A percentile compares a stretch with the other conserved stretches of the same genome.
These are phyloP conservation scores for Drosophila simulans DNA, from an alignment of 1,140 invertebrate genomes.

Conservation along the genomic window DNA sequence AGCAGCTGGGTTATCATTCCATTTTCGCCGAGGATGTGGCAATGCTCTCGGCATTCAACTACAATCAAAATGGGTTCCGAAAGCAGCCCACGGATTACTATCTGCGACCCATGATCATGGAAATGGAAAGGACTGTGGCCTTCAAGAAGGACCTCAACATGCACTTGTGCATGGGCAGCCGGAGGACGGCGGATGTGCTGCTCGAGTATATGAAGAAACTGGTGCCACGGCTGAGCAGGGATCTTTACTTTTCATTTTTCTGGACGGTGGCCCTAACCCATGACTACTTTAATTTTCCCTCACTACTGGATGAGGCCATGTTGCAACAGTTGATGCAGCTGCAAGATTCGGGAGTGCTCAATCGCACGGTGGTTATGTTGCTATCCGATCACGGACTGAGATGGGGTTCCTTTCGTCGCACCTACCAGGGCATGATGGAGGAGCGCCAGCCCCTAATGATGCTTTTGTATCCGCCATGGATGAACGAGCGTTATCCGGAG, in stretches of 20 bases:
- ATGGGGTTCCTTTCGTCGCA: slow-evolving; percentile 90
- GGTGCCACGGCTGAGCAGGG: slow-evolving; percentile 79
- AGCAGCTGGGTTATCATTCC: slow-evolving; percentile 90
- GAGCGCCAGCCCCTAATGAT: slow-evolving; percentile 94
- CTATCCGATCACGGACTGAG: slow-evolving; percentile 97
- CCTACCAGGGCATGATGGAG: slow-evolving; percentile 92
- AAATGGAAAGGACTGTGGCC: slow-evolving; percentile 53
- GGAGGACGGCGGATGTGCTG: slow-evolving; percentile 83
- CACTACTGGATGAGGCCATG: slow-evolving; percentile 29
- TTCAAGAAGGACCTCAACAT: slow-evolving; percentile 84
- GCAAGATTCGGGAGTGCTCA: slow-evolving; percentile 57
- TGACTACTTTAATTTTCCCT: slow-evolving; percentile 53
- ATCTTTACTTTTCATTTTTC: slow-evolving; percentile 39
- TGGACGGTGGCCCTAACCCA: slow-evolving; percentile 72
- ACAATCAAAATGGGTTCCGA: slow-evolving; percentile 90
- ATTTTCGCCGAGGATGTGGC: slow-evolving; percentile 91
- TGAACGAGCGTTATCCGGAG: slow-evolving; percentile 87
- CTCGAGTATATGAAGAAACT: slow-evolving; percentile 89
- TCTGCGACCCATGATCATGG: slow-evolving; percentile 30
- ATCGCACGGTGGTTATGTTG: slow-evolving; percentile 91
- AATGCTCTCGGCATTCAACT: slow-evolving; percentile 91
- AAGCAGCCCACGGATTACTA: slow-evolving; percentile 46
- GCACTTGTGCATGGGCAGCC: slow-evolving; percentile 85
- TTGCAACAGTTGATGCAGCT: slow-evolving; percentile 13
- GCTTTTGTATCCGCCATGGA: slow-evolving; percentile 90